Conservation (phyloP, 2,888 invertebrate genomes). For the Troides helena region DNA sequence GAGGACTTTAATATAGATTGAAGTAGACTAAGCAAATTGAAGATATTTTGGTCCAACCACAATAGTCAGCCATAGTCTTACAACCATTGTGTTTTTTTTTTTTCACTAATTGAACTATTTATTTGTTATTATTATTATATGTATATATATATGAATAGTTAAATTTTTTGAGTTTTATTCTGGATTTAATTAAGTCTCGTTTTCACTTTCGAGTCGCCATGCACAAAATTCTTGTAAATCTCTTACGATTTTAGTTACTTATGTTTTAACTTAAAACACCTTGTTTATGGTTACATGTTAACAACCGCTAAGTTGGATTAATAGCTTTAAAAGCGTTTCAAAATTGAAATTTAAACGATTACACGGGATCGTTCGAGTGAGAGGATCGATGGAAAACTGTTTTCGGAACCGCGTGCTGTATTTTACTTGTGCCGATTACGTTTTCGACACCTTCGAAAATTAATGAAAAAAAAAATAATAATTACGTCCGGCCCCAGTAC, state of each 20-base stretch:
- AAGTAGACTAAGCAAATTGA: too few relatives aligned
- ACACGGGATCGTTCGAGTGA: conserved; percentile 5
- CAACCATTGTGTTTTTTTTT: too few relatives aligned
- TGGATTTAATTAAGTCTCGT: not conserved
- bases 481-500: conserved; percentile 28
- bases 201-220: not conserved
- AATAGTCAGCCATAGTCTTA: too few relatives aligned
- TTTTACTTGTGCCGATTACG: conserved; percentile 26
- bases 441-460: conserved; percentile 28
- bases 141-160: not conserved
- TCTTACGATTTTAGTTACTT: not conserved
- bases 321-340: conserved; percentile 8
- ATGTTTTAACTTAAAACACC: not conserved
- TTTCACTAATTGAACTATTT: too few relatives aligned
- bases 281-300: not conserved
- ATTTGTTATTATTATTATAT: too few relatives aligned
- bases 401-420: conserved; percentile 11
- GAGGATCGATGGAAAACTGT: conserved; percentile 9
- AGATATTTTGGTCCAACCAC: too few relatives aligned
- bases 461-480: conserved; percentile 18
- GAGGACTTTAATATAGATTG: too few relatives aligned
- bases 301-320: not conserved
- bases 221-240: not conserved
- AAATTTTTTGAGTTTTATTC: not conserved
- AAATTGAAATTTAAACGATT: conserved; percentile 18